Evolutionary conservation across 1,140 invertebrate species (phyloP), one percentile per base, ranked within the genome.

Genomic region (Phymastichus coffea): DNA sequence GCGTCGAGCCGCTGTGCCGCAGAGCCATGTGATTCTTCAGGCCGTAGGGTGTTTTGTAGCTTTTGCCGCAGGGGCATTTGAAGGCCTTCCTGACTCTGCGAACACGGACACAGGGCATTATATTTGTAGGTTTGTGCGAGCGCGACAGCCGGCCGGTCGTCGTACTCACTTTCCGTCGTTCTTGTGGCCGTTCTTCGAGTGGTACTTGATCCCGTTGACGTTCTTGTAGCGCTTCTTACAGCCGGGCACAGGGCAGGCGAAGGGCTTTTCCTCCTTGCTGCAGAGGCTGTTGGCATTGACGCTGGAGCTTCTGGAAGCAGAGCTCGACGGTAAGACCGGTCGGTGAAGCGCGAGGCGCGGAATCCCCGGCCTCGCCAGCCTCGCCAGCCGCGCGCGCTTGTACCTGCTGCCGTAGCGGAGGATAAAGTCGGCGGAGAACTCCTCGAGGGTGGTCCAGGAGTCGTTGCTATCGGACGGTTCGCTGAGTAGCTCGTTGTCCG

Each of bases 221-320:
- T 92, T 93, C 72, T 92, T 92, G 75, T 93, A 93, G 23, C 89
- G 80, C 70, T 93, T 93, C 71, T 89, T 89, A 77, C 91, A 93
- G n/a, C 89, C 90, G 30, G 88, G 88, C 19, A 92, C 87, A 1
- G 89, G 88, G 75, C 90, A 93, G 10, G 85, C 87, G 76, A 90
- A 93, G 0, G 89, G 90, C 68, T 91, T 92, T 66, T 91, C 88
- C 6, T 63, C 88, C 14, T 48, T 14, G 19, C 49, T 23, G 20
- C 51, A 33, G 12, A 33, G 6, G 28, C 28, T 33, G 28, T 12
- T 33, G 28, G 28, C 12, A 33, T 12, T 33, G 28, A 33, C 12
- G 12, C n/a, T n/a, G n/a, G n/a, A n/a, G n/a, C n/a, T n/a, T n/a
- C n/a, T n/a, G n/a, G n/a, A n/a, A n/a, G n/a, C n/a, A n/a, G n/a